Conservation (phyloP, 2,888 invertebrate genomes). For the Proisotoma minuta region DNA sequence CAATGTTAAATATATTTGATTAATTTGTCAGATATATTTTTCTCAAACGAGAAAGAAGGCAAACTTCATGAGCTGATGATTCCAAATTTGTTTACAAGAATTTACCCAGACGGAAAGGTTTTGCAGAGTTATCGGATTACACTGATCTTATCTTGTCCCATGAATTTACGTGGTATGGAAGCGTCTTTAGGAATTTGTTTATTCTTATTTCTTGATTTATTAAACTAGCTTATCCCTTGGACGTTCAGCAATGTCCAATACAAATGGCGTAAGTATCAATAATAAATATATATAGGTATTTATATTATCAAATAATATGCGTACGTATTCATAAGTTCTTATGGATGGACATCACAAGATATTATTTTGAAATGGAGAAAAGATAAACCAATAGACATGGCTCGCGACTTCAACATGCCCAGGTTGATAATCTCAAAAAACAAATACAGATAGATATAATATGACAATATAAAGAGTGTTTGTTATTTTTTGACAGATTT, state of each 20-base stretch:
- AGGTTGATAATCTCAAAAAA: no score
- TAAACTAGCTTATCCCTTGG: conserved; percentile 32
- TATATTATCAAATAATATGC: no score
- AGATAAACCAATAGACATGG: conserved; percentile 17
- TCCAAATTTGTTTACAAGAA: conserved; percentile 36
- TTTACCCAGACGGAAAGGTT: conserved; percentile 33
- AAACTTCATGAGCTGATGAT: conserved; percentile 34
- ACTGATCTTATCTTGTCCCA: conserved; percentile 33
- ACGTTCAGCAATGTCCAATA: conserved; percentile 35
- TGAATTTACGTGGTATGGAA: conserved; percentile 37
- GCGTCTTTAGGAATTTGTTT: no score
- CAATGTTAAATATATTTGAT: no score
- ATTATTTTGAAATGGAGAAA: conserved; percentile 27
- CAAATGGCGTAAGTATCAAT: no score
- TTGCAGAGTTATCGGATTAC: conserved; percentile 40
- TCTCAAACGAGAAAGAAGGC: conserved; percentile 40
- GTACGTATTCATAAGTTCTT: no score
- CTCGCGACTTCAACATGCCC: conserved; percentile 32
- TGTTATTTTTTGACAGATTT: not conserved
- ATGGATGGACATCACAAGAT: conserved; percentile 35
- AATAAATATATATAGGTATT: no score
- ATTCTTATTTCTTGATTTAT: not conserved
- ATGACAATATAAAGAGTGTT: no score
- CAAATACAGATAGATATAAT: no score
- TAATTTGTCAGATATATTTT: conserved; percentile 43